Evolutionary conservation across 2,888 invertebrate genomes (phyloP).

Genomic region (Agrenia bidenticulata): DNA sequence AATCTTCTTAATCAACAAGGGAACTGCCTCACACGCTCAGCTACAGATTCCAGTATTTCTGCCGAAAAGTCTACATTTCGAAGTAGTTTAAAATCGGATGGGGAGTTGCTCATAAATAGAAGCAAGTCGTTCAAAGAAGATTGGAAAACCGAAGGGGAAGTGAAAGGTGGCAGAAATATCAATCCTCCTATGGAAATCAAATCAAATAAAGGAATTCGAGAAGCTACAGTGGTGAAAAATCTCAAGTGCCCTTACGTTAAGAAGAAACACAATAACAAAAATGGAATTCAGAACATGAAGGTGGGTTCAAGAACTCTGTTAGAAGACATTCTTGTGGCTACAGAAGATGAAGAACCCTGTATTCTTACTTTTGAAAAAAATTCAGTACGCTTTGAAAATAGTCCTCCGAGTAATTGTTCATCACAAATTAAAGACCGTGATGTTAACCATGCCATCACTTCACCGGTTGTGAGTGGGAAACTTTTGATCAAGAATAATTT

Average conservation of each 20-base stretch:
- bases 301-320: background rate
- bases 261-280: slow-evolving; percentile 20
- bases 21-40: slow-evolving; percentile 42
- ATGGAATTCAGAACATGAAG: background rate
- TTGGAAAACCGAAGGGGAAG: background rate
- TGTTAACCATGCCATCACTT: background rate
- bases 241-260: slow-evolving; percentile 51
- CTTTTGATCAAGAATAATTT: background rate
- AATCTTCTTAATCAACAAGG: background rate
- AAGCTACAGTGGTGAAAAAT: slow-evolving; percentile 39
- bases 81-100: background rate
- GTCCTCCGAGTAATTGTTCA: slow-evolving; percentile 25
- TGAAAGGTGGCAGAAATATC: background rate
- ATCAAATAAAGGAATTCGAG: slow-evolving; percentile 35
- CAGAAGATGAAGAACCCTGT: slow-evolving; percentile 28
- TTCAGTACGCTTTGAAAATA: slow-evolving; percentile 44
- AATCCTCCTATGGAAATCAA: slow-evolving; percentile 21
- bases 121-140: background rate
- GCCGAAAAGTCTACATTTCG: background rate
- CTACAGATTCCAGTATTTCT: slow-evolving; percentile 48
- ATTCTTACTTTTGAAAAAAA: slow-evolving; percentile 45
- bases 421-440: background rate
- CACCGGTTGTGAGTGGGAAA: background rate
- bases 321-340: background rate
- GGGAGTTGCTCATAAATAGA: background rate